A percentile compares a stretch with the other conserved stretches of the same genome.
These are phyloP conservation scores for Capitulum mitella DNA, from an alignment of 2,888 invertebrate species.

Conservation along the genomic window DNA sequence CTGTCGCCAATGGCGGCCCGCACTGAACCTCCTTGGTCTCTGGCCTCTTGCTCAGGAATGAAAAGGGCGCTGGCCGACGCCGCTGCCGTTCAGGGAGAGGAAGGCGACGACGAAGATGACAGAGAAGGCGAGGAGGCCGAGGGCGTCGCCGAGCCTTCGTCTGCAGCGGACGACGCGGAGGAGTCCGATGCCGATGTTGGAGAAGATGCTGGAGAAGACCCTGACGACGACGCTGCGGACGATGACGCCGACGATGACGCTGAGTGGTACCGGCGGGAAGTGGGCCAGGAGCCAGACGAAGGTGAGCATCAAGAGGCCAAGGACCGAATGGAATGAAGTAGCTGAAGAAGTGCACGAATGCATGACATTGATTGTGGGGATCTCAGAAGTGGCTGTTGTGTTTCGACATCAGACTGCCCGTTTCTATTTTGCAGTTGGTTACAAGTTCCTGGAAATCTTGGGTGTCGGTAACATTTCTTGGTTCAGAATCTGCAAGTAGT, in stretches of 20 bases:
- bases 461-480: too few relatives aligned
- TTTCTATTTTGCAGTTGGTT: too few relatives aligned
- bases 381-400: too few relatives aligned
- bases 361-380: too few relatives aligned
- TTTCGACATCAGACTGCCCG: too few relatives aligned
- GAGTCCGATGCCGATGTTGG: constrained; percentile 66
- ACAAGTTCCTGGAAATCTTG: too few relatives aligned
- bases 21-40: neutral
- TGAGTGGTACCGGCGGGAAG: neutral
- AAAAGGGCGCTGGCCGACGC: constrained; percentile 54
- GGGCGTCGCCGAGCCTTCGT: too few relatives aligned
- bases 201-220: neutral
- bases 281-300: neutral
- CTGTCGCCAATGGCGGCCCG: too few relatives aligned
- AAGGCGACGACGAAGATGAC: constrained; percentile 47
- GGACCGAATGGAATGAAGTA: too few relatives aligned
- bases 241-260: neutral
- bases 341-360: too few relatives aligned
- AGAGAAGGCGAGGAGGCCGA: neutral
- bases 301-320: neutral
- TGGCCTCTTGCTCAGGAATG: neutral
- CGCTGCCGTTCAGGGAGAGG: constrained; percentile 40
- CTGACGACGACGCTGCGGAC: neutral
- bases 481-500: too few relatives aligned
- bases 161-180: constrained; percentile 77